Conservation (phyloP, 2,797 vertebrate species). For the Microctenopoma stevenorrisi region DNA sequence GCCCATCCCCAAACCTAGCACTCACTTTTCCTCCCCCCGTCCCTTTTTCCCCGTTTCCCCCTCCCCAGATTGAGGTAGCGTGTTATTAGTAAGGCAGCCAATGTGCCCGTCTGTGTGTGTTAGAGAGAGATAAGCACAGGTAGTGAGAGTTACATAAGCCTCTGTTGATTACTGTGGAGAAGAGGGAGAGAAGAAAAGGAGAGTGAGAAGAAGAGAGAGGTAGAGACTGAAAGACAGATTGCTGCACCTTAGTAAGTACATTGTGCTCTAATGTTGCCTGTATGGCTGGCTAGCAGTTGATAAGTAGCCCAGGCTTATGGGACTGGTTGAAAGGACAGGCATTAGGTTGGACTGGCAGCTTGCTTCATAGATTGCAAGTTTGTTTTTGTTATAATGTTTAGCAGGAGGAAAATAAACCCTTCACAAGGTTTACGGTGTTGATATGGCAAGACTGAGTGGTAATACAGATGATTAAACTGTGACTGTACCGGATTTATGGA, state of each 20-base stretch:
- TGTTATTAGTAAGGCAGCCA: conserved; percentile 86
- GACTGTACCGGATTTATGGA: neutral
- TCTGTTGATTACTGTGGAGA: conserved; percentile 82
- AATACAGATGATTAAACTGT: conserved; percentile 10
- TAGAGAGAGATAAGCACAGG: conserved; percentile 85
- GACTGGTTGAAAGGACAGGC: conserved; percentile 74
- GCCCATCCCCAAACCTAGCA: conserved; percentile 28
- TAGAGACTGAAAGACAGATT: conserved; percentile 72
- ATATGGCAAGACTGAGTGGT: conserved; percentile 31
- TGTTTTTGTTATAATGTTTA: conserved; percentile 57
- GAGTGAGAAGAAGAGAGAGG: conserved; percentile 56
- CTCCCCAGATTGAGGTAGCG: conserved; percentile 62
- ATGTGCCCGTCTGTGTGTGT: conserved; percentile 83
- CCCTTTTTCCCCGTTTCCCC: conserved; percentile 22
- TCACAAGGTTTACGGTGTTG: conserved; percentile 46
- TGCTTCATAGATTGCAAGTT: conserved; percentile 58
- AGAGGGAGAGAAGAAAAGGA: conserved; percentile 64
- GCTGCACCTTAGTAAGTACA: conserved; percentile 79
- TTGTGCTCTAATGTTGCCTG: conserved; percentile 79
- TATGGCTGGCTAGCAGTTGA: conserved; percentile 77
- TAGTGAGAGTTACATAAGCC: conserved; percentile 86
- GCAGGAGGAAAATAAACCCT: conserved; percentile 49
- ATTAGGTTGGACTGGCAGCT: conserved; percentile 68
- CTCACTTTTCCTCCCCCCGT: conserved; percentile 25
- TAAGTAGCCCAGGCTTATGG: conserved; percentile 74